These are phyloP conservation scores for Zygothrica quintamaculata DNA, from an alignment of 2,888 invertebrate genomes.

Conservation along the genomic window DNA sequence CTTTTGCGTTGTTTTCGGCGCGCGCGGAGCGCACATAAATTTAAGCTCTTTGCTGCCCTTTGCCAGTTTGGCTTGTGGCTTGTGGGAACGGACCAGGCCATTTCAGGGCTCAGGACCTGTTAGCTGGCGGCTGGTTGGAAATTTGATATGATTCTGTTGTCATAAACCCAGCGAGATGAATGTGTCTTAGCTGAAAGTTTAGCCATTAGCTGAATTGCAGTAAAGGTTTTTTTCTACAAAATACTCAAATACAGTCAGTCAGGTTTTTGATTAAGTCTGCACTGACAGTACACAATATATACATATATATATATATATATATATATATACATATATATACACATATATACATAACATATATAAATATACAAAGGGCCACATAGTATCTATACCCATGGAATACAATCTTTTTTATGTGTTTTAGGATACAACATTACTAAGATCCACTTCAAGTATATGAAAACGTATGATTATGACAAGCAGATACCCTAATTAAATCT, in stretches of 20 bases:
- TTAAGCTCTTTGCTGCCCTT: constrained; percentile 62
- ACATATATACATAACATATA: too few relatives aligned
- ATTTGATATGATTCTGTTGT: constrained; percentile 65
- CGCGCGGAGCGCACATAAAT: constrained; percentile 63
- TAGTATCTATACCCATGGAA: too few relatives aligned
- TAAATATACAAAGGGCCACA: too few relatives aligned
- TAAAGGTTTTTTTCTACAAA: constrained; percentile 21
- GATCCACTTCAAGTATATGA: too few relatives aligned
- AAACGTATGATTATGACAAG: too few relatives aligned
- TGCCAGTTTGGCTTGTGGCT: constrained; percentile 49
- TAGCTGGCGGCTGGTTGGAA: constrained; percentile 46
- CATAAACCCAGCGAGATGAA: constrained; percentile 49
- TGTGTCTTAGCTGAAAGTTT: constrained; percentile 42
- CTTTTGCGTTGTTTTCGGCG: constrained; percentile 70
- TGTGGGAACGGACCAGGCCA: constrained; percentile 9
- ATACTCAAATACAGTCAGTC: constrained; percentile 21
- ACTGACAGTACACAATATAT: constrained; percentile 1
- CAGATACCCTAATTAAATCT: too few relatives aligned
- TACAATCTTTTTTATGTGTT: too few relatives aligned
- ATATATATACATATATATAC: background rate
- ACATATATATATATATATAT: background rate
- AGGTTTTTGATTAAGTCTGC: background rate
- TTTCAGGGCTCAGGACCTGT: constrained; percentile 30
- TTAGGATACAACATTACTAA: too few relatives aligned
- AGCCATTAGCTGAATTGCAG: constrained; percentile 21